Percentiles rank a stretch among this genome's conserved stretches.
These are phyloP conservation scores for Manis crassicaudata DNA, from an alignment of 2,797 vertebrate genomes.

Conservation along the genomic window DNA sequence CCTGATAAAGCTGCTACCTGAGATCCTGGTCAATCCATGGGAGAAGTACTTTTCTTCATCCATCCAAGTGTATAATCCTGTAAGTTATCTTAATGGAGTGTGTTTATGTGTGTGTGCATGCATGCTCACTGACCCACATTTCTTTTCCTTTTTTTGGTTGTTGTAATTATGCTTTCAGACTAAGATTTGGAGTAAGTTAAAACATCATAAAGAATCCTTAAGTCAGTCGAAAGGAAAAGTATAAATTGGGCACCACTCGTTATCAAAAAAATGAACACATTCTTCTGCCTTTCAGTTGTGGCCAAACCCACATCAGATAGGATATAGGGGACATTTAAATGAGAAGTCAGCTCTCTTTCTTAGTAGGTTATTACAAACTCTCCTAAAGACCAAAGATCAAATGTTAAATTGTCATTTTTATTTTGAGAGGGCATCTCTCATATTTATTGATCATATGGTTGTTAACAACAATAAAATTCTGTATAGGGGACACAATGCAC, in stretches of 20 bases:
- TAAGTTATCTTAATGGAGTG: background rate
- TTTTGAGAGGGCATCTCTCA: too few relatives aligned
- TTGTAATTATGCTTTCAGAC: background rate
- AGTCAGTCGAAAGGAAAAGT: background rate
- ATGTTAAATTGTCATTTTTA: background rate
- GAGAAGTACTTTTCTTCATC: background rate
- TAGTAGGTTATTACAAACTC: background rate
- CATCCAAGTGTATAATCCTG: background rate
- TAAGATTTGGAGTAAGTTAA: background rate
- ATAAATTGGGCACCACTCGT: background rate
- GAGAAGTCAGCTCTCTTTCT: background rate
- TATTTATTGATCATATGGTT: too few relatives aligned
- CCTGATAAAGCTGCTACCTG: background rate
- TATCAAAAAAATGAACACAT: background rate
- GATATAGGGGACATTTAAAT: background rate
- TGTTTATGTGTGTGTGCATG: background rate
- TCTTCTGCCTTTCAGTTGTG: background rate
- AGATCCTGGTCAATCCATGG: background rate
- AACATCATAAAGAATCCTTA: background rate
- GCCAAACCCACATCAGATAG: background rate
- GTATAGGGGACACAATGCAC: too few relatives aligned
- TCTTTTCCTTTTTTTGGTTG: background rate
- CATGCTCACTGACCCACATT: background rate
- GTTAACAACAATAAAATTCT: too few relatives aligned
- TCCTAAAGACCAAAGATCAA: conserved; percentile 15